Evolutionary conservation across 2,113 vertebrate species (phyloP).

Genomic region (Coregonus clupeaformis): DNA sequence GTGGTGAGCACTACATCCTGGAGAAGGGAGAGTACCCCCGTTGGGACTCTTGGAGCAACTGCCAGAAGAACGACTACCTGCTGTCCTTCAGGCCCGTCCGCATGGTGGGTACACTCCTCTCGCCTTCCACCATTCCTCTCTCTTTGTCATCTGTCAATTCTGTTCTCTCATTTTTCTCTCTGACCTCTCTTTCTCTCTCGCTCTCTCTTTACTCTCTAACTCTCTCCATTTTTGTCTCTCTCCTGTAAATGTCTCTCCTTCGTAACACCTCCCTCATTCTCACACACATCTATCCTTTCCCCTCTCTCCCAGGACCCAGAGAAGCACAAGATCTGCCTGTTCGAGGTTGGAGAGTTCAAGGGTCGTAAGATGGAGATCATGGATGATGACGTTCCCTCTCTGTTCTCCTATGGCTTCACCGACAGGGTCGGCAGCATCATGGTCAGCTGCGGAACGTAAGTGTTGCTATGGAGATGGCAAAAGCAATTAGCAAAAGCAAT

Average conservation of each 20-base stretch:
- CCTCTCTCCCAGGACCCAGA: constrained; percentile 71
- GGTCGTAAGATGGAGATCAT: constrained; percentile 85
- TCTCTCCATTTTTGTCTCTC: background rate
- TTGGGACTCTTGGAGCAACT: constrained; percentile 84
- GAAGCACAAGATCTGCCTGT: constrained; percentile 84
- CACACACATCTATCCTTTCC: background rate
- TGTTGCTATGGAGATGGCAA: constrained; percentile 1
- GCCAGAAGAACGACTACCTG: constrained; percentile 80
- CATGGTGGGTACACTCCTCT: constrained; percentile 65
- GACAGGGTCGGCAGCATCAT: constrained; percentile 80
- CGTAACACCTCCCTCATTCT: no score
- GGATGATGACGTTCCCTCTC: constrained; percentile 80
- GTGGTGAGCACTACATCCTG: constrained; percentile 83
- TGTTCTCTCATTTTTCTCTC: background rate
- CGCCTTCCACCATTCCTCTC: background rate
- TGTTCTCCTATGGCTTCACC: constrained; percentile 81
- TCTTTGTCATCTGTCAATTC: background rate
- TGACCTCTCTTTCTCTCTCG: background rate
- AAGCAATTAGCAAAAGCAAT: no score
- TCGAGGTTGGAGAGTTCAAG: constrained; percentile 80
- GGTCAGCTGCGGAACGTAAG: constrained; percentile 81
- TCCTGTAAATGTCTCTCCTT: background rate
- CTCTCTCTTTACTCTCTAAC: background rate
- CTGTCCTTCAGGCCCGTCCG: constrained; percentile 80
- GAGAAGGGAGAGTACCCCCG: constrained; percentile 83